Conservation (phyloP, 2,888 invertebrate genomes). For the Nomada ruficornis region DNA sequence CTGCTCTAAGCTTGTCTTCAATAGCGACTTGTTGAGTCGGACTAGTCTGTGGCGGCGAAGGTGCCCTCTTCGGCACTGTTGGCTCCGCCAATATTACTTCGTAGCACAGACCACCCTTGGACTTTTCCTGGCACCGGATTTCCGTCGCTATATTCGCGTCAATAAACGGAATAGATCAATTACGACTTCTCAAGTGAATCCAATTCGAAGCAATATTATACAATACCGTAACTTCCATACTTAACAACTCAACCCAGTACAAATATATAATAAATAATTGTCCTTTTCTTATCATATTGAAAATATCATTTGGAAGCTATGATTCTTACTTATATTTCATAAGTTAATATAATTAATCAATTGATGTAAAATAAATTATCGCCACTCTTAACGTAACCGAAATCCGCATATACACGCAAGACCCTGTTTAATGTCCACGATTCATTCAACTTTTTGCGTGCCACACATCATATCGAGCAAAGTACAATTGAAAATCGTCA, state of each 20-base stretch:
- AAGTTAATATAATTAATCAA: background rate
- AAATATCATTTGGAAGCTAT: too few species aligned
- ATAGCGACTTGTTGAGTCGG: slow-evolving; percentile 93
- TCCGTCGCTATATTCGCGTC: slow-evolving; percentile 89
- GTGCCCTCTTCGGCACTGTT: slow-evolving; percentile 88
- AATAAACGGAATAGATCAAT: background rate
- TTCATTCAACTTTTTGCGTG: slow-evolving; percentile 16
- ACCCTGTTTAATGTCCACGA: background rate
- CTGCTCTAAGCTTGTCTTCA: slow-evolving; percentile 95
- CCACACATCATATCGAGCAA: background rate
- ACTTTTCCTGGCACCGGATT: slow-evolving; percentile 96
- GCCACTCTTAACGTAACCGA: slow-evolving; percentile 18
- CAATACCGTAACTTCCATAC: background rate
- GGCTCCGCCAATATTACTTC: slow-evolving; percentile 96
- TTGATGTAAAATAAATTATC: slow-evolving; percentile 8
- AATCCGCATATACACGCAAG: slow-evolving; percentile 25
- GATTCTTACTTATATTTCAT: too few species aligned
- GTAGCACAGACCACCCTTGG: slow-evolving; percentile 95
- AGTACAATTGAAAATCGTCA: slow-evolving; percentile 25
- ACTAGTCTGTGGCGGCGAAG: slow-evolving; percentile 88
- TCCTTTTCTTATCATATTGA: too few species aligned
- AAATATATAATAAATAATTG: too few species aligned
- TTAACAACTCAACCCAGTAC: too few species aligned
- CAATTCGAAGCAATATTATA: background rate
- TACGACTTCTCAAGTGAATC: background rate